A percentile compares a stretch with the other conserved stretches of the same genome.
Evolutionary conservation across 2,888 invertebrate genomes (phyloP).

Genomic region (Automeris io): DNA sequence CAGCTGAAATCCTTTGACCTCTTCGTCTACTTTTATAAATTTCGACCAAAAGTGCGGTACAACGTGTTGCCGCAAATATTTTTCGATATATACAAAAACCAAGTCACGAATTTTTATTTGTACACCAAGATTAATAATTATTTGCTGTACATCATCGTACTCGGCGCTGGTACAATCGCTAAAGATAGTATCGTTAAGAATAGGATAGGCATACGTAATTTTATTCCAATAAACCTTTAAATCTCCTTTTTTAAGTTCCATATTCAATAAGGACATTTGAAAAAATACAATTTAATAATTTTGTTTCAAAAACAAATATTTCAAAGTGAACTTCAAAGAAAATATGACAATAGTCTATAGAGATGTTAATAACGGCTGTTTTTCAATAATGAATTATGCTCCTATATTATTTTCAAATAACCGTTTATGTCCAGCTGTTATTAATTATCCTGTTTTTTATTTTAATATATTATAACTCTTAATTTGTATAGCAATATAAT

Average conservation of each 20-base stretch:
- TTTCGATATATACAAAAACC: slow-evolving; percentile 69
- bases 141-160: slow-evolving; percentile 60
- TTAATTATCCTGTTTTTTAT: too few relatives aligned
- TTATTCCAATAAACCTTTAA: slow-evolving; percentile 61
- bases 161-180: slow-evolving; percentile 53
- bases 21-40: slow-evolving; percentile 71
- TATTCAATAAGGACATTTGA: too few relatives aligned
- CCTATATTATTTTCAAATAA: too few relatives aligned
- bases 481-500: too few relatives aligned
- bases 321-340: too few relatives aligned
- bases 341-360: too few relatives aligned
- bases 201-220: slow-evolving; percentile 65
- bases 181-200: slow-evolving; percentile 53
- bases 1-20: slow-evolving; percentile 78
- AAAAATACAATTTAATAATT: too few relatives aligned
- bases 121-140: slow-evolving; percentile 51
- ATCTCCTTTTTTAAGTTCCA: slow-evolving; percentile 50
- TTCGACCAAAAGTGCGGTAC: slow-evolving; percentile 82
- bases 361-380: too few relatives aligned
- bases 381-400: too few relatives aligned
- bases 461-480: too few relatives aligned
- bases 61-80: slow-evolving; percentile 76
- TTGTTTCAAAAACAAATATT: too few relatives aligned
- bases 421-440: too few relatives aligned
- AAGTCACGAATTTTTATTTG: slow-evolving; percentile 62